phyloP scores from a whole-genome alignment of 2,888 invertebrate genomes.

The Diaphora mendica region DNA sequence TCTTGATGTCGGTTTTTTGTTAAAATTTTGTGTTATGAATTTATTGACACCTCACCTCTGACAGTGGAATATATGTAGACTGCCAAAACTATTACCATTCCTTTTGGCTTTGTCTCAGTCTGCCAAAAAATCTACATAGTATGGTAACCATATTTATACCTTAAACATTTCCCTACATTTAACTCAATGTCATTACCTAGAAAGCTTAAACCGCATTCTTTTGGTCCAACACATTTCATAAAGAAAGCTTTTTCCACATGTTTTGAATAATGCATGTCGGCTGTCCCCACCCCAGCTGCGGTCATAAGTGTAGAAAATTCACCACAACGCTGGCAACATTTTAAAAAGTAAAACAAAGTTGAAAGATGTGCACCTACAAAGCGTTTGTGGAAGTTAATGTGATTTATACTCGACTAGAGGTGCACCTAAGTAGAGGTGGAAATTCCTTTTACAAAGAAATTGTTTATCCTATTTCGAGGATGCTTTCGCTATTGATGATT shows the following conservation, averaged over 20 bases:
- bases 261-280: conserved; percentile 20
- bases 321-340: conserved; percentile 1
- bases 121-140: background rate
- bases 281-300: conserved; percentile 13
- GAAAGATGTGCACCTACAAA: conserved; percentile 6
- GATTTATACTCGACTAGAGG: background rate
- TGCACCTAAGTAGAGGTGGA: background rate
- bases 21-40: no score
- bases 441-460: background rate
- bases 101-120: no score
- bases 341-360: conserved; percentile 14
- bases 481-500: background rate
- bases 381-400: conserved; percentile 1
- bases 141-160: background rate
- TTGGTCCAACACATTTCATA: conserved; percentile 2
- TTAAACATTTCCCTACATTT: background rate
- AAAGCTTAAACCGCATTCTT: conserved; percentile 6
- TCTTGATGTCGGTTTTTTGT: no score
- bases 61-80: no score
- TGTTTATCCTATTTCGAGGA: background rate
- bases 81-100: no score
- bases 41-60: no score
- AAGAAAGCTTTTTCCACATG: conserved; percentile 10
- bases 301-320: conserved; percentile 9
- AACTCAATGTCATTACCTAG: background rate